Base-by-base conservation (phyloP, 1,140 invertebrate genomes). In the Ceratitis capitata region DNA sequence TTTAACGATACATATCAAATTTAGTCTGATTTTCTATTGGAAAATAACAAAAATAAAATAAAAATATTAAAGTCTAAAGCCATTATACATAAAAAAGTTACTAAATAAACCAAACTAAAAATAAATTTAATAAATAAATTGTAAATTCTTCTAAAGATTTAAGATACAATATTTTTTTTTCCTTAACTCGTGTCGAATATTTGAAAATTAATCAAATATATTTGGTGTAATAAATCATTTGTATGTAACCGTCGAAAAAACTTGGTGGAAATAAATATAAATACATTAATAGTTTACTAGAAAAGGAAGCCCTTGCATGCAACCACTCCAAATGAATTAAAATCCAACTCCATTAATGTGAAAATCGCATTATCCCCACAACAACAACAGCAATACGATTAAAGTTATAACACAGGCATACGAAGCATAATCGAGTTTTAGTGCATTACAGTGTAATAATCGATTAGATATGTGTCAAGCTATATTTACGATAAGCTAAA, bases 11-110 rank as follows among this genome's bases (percentile, higher is more conserved):
- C 69, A 78, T 78, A 78, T 78, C 39, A 78, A 69, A 78, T 45
- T 78, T 78, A 78, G 69, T 78, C 69, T 78, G 69, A 78, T 78
- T 78, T 78, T 45, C 10, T 23, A 78, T 23, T 45, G 42, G n/a
- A 78, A 10, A 39, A 16, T 39, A 5, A 2, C n/a, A 19, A 19
- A 69, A 35, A n/a, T 4, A n/a, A 61, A 26, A 14, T 7, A n/a
- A n/a, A n/a, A n/a, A n/a, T n/a, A n/a, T n/a, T n/a, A n/a, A n/a
- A n/a, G n/a, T n/a, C n/a, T n/a, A 69, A 69, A 32, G 26, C 56
- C 56, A 32, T 29, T 61, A 12, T 61, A 32, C 26, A 61, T 29
- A n/a, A 61, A 61, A 61, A 53, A 53, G 0, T 47, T 19, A n/a
- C n/a, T n/a, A n/a, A n/a, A n/a, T 53, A 53, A 53, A 4, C 23